Percentiles rank a stretch among this genome's conserved stretches.
phyloP scores from a whole-genome alignment of 2,113 vertebrate species.

The Eptesicus fuscus region DNA sequence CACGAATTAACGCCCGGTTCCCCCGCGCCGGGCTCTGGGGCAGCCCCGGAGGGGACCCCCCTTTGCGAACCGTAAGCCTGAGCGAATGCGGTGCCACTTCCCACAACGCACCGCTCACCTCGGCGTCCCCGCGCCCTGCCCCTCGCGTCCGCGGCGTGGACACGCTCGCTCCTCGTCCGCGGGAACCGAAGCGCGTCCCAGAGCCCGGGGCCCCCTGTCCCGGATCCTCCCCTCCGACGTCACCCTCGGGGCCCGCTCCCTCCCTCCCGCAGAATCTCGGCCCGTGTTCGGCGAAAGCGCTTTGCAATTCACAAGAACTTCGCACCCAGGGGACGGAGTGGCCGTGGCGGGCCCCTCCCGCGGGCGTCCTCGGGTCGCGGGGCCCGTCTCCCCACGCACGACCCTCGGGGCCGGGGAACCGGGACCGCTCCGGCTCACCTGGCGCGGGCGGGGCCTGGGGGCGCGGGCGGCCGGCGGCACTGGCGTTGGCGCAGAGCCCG shows the following conservation, averaged over 20 bases:
- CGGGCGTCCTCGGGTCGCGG: too few species aligned
- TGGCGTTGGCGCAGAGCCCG: slow-evolving; percentile 87
- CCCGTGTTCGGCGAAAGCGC: not conserved
- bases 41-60: too few species aligned
- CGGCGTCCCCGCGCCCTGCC: too few species aligned
- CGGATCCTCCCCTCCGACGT: not conserved
- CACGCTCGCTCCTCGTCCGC: not conserved
- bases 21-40: too few species aligned
- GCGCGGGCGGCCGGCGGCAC: slow-evolving; percentile 49
- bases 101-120: too few species aligned
- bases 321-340: not conserved
- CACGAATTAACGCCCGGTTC: too few species aligned
- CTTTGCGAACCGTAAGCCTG: too few species aligned
- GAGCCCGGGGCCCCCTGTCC: not conserved
- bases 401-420: too few species aligned
- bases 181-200: not conserved
- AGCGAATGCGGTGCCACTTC: too few species aligned
- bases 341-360: not conserved
- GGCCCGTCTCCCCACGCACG: not conserved
- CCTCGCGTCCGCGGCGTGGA: not conserved
- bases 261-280: not conserved
- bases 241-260: not conserved
- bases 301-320: not conserved
- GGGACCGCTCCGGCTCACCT: slow-evolving; percentile 79
- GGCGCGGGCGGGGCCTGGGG: slow-evolving; percentile 75